Percentiles rank a stretch among this genome's conserved stretches.
Evolutionary conservation across 1,140 invertebrate genomes (phyloP).

Genomic region (Dreissena polymorpha): DNA sequence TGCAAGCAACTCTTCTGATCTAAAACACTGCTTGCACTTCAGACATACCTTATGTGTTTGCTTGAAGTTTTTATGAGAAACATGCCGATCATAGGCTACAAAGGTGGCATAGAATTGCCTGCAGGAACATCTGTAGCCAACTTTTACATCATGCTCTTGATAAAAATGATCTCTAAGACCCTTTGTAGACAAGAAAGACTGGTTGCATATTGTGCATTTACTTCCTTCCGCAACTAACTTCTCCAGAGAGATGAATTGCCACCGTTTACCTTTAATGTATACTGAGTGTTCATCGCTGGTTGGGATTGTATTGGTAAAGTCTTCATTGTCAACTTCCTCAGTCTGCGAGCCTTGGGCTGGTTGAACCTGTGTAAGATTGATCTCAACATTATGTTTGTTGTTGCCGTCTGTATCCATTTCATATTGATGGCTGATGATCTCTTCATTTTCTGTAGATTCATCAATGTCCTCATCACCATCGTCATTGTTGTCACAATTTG

Average conservation of each 20-base stretch:
- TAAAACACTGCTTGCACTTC: constrained; percentile 22
- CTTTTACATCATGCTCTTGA: constrained; percentile 24
- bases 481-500: constrained; percentile 12
- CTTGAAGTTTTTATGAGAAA: background rate
- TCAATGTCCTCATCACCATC: constrained; percentile 31
- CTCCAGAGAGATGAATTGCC: background rate
- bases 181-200: background rate
- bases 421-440: too few species aligned
- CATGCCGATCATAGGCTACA: too few species aligned
- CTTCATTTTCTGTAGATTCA: background rate
- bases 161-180: constrained; percentile 18
- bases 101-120: constrained; percentile 16
- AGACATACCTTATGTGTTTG: constrained; percentile 26
- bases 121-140: constrained; percentile 41
- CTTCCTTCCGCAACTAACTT: background rate
- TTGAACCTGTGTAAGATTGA: too few species aligned
- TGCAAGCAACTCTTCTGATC: background rate
- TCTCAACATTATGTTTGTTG: too few species aligned
- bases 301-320: too few species aligned
- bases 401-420: too few species aligned
- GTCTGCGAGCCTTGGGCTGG: too few species aligned
- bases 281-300: too few species aligned
- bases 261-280: background rate
- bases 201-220: constrained; percentile 25
- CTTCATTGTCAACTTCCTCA: too few species aligned